These are phyloP conservation scores for Saturnia japonica DNA, from an alignment of 2,888 invertebrate genomes.

Conservation along the genomic window DNA sequence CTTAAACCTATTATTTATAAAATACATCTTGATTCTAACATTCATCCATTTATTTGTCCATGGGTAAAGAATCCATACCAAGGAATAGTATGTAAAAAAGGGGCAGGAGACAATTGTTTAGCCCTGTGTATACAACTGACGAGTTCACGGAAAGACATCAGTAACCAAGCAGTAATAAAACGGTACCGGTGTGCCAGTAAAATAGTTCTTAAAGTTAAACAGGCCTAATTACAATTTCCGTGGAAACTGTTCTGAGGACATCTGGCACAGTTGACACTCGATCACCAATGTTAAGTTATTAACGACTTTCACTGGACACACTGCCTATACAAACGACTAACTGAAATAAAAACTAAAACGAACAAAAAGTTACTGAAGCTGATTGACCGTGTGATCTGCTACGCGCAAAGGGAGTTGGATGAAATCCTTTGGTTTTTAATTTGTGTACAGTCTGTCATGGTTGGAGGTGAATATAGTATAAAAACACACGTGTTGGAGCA, in stretches of 20 bases:
- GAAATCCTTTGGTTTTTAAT: background rate
- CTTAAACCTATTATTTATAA: too few species aligned
- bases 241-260: slow-evolving; percentile 36
- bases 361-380: background rate
- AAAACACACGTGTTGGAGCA: background rate
- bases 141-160: slow-evolving; percentile 28
- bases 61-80: background rate
- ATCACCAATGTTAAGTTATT: slow-evolving; percentile 37
- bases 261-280: slow-evolving; percentile 40
- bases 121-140: background rate
- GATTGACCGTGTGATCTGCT: background rate
- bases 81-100: background rate
- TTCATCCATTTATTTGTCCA: background rate
- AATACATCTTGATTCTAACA: background rate
- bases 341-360: background rate
- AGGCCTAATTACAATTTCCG: slow-evolving; percentile 40
- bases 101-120: background rate
- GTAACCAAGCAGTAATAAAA: slow-evolving; percentile 44
- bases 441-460: background rate
- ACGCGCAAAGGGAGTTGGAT: background rate
- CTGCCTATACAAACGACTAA: background rate
- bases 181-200: slow-evolving; percentile 35
- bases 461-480: background rate
- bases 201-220: slow-evolving; percentile 32
- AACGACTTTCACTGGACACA: slow-evolving; percentile 23